Percentiles rank a stretch among this genome's conserved stretches.
Evolutionary conservation across 2,888 invertebrate species (phyloP).

Genomic region (Drosophila melanosoma): DNA sequence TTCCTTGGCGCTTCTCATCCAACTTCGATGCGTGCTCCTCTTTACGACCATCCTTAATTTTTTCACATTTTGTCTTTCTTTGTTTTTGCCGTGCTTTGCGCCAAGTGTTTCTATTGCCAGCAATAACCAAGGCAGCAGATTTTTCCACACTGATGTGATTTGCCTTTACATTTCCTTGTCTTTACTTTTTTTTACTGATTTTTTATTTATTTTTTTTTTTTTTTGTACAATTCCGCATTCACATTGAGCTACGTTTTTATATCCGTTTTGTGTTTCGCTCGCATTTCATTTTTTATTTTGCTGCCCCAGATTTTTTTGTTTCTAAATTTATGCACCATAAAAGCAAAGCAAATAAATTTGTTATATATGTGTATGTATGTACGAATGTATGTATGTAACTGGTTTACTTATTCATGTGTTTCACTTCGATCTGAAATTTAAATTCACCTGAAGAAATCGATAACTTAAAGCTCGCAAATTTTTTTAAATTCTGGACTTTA

Average conservation of each 20-base stretch:
- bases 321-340: slow-evolving; percentile 76
- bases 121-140: slow-evolving; percentile 70
- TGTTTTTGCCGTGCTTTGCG: slow-evolving; percentile 31
- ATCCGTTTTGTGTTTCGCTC: slow-evolving; percentile 56
- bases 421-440: slow-evolving; percentile 37
- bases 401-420: slow-evolving; percentile 70
- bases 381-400: slow-evolving; percentile 24
- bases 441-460: slow-evolving; percentile 52
- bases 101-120: slow-evolving; percentile 68
- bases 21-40: slow-evolving; percentile 30
- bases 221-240: slow-evolving; percentile 44
- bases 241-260: slow-evolving; percentile 63
- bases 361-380: slow-evolving; percentile 15
- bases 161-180: slow-evolving; percentile 45
- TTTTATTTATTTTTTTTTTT: slow-evolving; percentile 2
- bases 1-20: slow-evolving; percentile 8
- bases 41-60: slow-evolving; percentile 57
- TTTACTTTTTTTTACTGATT: slow-evolving; percentile 7
- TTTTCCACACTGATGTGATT: slow-evolving; percentile 75
- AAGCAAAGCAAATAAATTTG: slow-evolving; percentile 56
- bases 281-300: slow-evolving; percentile 59
- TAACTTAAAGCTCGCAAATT: slow-evolving; percentile 42
- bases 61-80: slow-evolving; percentile 34
- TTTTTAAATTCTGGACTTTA: not conserved
- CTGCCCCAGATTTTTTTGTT: slow-evolving; percentile 63